Conservation (phyloP, 2,888 invertebrate genomes). For the Acleris emargana region DNA sequence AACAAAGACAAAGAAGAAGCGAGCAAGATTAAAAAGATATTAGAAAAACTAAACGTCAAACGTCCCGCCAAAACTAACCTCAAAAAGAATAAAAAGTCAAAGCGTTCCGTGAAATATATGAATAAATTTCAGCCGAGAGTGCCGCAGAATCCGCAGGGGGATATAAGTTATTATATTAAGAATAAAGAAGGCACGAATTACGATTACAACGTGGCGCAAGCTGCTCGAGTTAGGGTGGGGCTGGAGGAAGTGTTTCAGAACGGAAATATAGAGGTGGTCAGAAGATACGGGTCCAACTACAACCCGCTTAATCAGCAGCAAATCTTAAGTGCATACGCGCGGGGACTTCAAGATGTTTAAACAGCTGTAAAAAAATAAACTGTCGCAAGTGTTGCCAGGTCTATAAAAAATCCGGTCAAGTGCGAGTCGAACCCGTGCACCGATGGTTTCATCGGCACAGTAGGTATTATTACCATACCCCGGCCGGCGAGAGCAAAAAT, state of each 20-base stretch:
- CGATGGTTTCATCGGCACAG: no score
- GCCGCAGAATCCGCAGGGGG: constrained; percentile 53
- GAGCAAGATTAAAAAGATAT: constrained; percentile 44
- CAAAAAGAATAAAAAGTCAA: constrained; percentile 34
- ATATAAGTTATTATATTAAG: constrained; percentile 65
- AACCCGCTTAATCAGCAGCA: constrained; percentile 55
- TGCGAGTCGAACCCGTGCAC: no score
- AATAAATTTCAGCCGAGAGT: constrained; percentile 47
- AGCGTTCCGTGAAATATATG: constrained; percentile 47
- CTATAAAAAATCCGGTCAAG: no score
- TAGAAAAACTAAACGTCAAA: constrained; percentile 46
- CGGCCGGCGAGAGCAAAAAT: no score
- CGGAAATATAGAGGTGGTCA: constrained; percentile 57
- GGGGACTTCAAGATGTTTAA: constrained; percentile 44
- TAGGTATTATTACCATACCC: no score
- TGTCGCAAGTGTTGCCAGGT: no score
- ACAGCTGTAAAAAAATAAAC: no score
- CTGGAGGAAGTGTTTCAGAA: constrained; percentile 55
- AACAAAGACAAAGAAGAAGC: constrained; percentile 43
- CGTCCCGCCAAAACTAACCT: constrained; percentile 23
- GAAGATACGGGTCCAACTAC: constrained; percentile 61
- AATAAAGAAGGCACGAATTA: constrained; percentile 54
- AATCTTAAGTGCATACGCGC: constrained; percentile 42
- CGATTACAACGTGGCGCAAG: constrained; percentile 49
- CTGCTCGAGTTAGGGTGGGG: constrained; percentile 50